Percentiles rank a stretch among this genome's conserved stretches.
These are phyloP conservation scores for Mesocricetus auratus DNA, from an alignment of 2,113 vertebrate species.

Conservation along the genomic window DNA sequence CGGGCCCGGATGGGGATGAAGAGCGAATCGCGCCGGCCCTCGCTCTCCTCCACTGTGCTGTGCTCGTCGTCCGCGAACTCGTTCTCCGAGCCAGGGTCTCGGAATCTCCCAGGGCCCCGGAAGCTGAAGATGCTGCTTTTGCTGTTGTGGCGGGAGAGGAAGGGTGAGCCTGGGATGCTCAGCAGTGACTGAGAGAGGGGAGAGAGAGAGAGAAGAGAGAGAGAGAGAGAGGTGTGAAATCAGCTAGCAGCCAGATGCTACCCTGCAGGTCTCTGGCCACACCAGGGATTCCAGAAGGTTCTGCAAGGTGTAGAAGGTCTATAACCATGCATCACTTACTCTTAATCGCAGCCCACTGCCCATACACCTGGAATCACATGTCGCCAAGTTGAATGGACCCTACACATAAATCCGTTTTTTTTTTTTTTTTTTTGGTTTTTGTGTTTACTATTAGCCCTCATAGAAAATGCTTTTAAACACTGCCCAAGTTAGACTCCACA, in stretches of 20 bases:
- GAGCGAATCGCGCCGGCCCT: conserved; percentile 96
- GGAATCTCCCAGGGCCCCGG: conserved; percentile 90
- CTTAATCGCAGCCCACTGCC: neutral
- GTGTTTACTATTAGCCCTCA: neutral
- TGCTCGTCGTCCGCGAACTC: conserved; percentile 99
- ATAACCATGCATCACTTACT: neutral
- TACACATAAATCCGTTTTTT: neutral
- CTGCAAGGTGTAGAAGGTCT: neutral
- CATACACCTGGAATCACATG: neutral
- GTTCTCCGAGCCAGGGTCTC: conserved; percentile 96
- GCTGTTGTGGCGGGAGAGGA: conserved; percentile 98
- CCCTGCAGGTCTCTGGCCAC: neutral
- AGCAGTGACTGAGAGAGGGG: conserved; percentile 92
- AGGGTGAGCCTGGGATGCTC: conserved; percentile 98
- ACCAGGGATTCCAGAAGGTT: neutral
- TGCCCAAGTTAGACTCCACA: neutral
- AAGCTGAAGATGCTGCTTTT: conserved; percentile 99
- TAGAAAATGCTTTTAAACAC: neutral
- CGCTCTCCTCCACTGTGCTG: conserved; percentile 98
- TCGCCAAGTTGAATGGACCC: no score
- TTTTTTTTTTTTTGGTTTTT: neutral
- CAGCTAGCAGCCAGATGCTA: neutral
- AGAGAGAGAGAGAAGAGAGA: neutral
- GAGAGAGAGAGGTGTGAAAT: neutral
- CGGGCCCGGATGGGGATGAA: conserved; percentile 95